A percentile compares a stretch with the other conserved stretches of the same genome.
Conservation (phyloP, 2,113 vertebrate genomes). For the Vicugna pacos region DNA sequence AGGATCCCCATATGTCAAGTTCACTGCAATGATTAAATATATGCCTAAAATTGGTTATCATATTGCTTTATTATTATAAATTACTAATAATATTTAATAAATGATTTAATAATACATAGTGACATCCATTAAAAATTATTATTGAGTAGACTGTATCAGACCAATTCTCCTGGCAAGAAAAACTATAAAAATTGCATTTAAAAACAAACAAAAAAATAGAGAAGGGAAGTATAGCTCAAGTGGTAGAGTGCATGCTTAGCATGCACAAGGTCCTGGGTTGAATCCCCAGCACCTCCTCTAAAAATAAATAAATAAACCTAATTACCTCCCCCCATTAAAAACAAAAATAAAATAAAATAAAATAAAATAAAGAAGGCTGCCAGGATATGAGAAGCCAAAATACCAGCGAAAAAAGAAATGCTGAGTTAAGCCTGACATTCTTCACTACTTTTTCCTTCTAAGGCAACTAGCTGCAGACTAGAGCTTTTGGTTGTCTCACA, state of each 20-base stretch:
- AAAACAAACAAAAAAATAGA: not conserved
- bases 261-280: too few species aligned
- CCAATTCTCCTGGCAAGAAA: conserved; percentile 34
- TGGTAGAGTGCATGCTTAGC: too few species aligned
- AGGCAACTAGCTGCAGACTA: not conserved
- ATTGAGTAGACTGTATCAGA: not conserved
- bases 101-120: not conserved
- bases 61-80: not conserved
- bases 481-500: not conserved
- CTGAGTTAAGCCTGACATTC: not conserved
- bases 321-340: not conserved
- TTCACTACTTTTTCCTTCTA: not conserved
- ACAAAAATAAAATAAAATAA: not conserved
- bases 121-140: not conserved
- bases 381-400: not conserved
- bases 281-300: too few species aligned
- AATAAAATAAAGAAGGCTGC: not conserved
- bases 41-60: conserved; percentile 24
- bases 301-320: too few species aligned
- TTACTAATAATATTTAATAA: not conserved
- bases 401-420: conserved; percentile 9
- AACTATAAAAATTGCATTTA: conserved; percentile 7
- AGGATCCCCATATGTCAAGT: not conserved
- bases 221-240: not conserved
- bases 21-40: conserved; percentile 14